Conservation (phyloP, 2,797 vertebrate genomes). For the Cichlasoma orientale region DNA sequence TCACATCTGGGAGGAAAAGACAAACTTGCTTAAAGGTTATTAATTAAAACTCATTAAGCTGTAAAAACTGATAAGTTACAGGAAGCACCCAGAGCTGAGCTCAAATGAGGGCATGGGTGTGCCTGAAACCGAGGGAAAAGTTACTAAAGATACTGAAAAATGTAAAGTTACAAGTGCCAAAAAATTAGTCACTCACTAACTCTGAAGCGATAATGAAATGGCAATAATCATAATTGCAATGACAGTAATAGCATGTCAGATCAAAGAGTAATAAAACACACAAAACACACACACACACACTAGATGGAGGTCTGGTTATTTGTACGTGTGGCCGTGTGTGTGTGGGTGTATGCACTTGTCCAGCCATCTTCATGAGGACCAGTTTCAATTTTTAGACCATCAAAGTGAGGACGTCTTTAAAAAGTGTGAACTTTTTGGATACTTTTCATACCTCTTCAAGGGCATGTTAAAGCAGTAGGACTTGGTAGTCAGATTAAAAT, state of each 20-base stretch:
- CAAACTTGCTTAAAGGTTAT: constrained; percentile 43
- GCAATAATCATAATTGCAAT: constrained; percentile 3
- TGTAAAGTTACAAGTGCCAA: constrained; percentile 1
- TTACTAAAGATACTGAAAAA: background rate
- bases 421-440: no score
- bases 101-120: background rate
- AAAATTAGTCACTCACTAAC: background rate
- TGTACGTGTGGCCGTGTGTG: background rate
- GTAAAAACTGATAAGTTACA: constrained; percentile 17
- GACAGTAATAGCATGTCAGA: background rate
- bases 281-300: background rate
- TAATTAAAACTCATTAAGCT: constrained; percentile 42
- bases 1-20: constrained; percentile 34
- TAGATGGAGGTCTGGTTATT: background rate
- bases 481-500: background rate
- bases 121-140: background rate
- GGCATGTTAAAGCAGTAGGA: background rate
- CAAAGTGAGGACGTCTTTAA: background rate
- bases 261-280: background rate
- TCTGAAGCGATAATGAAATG: background rate
- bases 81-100: background rate
- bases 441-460: no score
- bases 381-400: background rate
- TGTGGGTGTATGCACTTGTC: background rate
- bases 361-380: background rate